Percentiles rank a stretch among this genome's conserved stretches.
These are phyloP conservation scores for Amblyornis subalaris DNA, from an alignment of 2,113 vertebrate species.

Conservation along the genomic window DNA sequence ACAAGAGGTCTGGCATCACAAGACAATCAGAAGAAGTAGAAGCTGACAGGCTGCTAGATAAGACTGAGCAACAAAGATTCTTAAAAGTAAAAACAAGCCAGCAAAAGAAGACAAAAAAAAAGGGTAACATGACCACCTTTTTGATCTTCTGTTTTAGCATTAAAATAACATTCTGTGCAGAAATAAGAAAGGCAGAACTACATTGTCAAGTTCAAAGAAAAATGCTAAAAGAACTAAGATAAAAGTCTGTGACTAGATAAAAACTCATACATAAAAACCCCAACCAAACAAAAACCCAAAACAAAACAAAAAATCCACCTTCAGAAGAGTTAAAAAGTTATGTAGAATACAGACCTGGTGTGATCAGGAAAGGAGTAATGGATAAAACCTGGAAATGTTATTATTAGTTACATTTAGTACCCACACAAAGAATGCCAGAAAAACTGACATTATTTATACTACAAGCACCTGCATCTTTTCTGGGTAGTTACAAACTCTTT, in stretches of 20 bases:
- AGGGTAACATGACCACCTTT: background rate
- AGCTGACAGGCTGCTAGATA: background rate
- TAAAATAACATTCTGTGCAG: background rate
- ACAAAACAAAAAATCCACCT: accelerated
- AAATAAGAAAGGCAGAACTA: background rate
- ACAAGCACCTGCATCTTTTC: background rate
- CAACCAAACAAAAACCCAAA: background rate
- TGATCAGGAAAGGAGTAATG: background rate
- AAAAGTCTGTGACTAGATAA: background rate
- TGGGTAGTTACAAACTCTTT: background rate
- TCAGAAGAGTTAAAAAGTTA: background rate
- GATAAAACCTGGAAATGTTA: background rate
- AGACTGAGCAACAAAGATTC: background rate
- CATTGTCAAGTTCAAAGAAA: background rate
- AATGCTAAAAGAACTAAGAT: background rate
- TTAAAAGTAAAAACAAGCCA: background rate
- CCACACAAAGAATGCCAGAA: accelerated
- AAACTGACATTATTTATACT: background rate
- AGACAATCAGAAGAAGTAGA: background rate
- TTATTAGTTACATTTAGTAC: background rate
- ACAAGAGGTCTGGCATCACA: background rate
- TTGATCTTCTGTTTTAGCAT: background rate
- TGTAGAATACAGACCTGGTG: background rate
- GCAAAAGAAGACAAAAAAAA: background rate
- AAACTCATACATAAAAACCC: background rate